Conservation (phyloP, 2,888 invertebrate genomes). For the Lasius fuliginosus region DNA sequence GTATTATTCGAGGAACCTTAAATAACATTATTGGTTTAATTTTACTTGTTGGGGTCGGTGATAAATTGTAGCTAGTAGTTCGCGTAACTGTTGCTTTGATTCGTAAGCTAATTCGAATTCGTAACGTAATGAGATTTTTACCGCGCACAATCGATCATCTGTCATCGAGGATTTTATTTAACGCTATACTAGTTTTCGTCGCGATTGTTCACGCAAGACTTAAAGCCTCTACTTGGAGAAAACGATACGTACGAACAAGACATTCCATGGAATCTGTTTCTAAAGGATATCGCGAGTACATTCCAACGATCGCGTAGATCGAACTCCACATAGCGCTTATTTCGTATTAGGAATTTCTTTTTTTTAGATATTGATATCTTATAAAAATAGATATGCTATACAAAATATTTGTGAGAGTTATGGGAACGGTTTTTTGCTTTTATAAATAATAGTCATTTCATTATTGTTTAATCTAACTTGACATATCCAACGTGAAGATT, state of each 20-base stretch:
- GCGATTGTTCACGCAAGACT: conserved; percentile 10
- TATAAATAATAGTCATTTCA: not conserved
- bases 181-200: not conserved
- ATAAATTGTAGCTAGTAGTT: conserved; percentile 54
- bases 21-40: conserved; percentile 35
- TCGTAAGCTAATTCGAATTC: conserved; percentile 17
- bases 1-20: conserved; percentile 17
- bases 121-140: conserved; percentile 32
- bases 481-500: not conserved
- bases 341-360: not conserved
- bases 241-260: conserved; percentile 37
- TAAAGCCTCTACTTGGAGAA: not conserved
- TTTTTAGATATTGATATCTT: not conserved
- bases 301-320: conserved; percentile 32
- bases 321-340: not conserved
- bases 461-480: not conserved
- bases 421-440: not conserved
- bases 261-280: conserved; percentile 47
- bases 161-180: conserved; percentile 31
- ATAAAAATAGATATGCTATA: not conserved
- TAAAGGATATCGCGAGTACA: conserved; percentile 37
- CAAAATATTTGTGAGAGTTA: conserved; percentile 12
- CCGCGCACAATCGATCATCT: conserved; percentile 14
- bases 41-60: conserved; percentile 57
- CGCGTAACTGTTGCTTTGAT: conserved; percentile 37